Evolutionary conservation across 2,888 invertebrate genomes (phyloP), one percentile per base, ranked within the genome.

Genomic region (Oegoconia quadripuncta): DNA sequence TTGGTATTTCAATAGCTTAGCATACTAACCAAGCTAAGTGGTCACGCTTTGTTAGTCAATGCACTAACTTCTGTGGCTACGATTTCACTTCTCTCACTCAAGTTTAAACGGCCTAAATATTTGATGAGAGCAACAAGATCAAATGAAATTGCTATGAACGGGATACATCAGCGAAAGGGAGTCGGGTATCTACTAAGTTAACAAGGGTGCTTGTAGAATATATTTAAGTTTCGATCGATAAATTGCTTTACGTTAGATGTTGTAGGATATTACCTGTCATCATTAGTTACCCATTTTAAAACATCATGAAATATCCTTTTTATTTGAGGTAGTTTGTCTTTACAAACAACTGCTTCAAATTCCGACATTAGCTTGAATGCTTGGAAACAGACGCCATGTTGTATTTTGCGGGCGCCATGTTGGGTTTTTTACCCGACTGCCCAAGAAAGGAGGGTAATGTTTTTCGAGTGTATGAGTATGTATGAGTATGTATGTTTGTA

Each of bases 21-120:
- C 22, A n/a, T 29, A 41, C 33, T n/a, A 42, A 34, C 48, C 43
- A 51, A 59, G 59, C 64, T 59, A 60, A 62, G 30, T 23, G 34
- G 50, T 59, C 61, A 62, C 59, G 63, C 60, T 56, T 12, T 71
- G 66, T 67, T 66, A 67, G 58, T 55, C 56, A 55, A 51, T 59
- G 60, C 50, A 55, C 56, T 48, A 61, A 68, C 61, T 70, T 68
- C 54, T 49, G 51, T 47, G 44, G 53, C 60, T 64, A 63, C 58
- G 64, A 65, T 62, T 55, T 62, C 50, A 61, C 64, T 62, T 69
- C 63, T 73, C 72, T 72, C 72, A 71, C 70, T 74, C 67, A 67
- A 79, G 71, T 81, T 82, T 76, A 79, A 78, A 77, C 71, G 72
- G 57, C 63, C 70, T 84, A 74, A 84, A 86, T 86, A 83, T 84